These are phyloP conservation scores for Syritta pipiens DNA, from an alignment of 2,888 invertebrate genomes.

Conservation along the genomic window DNA sequence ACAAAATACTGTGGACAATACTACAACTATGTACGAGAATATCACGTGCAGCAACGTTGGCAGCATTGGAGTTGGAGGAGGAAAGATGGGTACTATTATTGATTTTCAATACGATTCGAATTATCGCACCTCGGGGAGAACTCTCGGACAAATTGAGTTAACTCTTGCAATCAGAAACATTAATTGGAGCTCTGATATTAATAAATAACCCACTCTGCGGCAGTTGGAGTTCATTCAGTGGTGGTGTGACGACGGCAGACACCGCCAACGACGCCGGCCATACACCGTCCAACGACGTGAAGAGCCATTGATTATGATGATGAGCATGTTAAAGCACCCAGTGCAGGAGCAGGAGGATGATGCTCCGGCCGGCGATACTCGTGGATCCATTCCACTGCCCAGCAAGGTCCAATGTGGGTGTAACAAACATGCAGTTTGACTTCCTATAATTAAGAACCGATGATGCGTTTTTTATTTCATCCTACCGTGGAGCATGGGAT, in stretches of 20 bases:
- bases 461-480: conserved; percentile 64
- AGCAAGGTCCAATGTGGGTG: too few relatives aligned
- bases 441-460: conserved; percentile 61
- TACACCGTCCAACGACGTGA: not conserved
- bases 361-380: too few relatives aligned
- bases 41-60: not conserved
- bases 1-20: conserved; percentile 1
- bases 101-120: conserved; percentile 67
- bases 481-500: conserved; percentile 15
- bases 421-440: not conserved
- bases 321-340: conserved; percentile 33
- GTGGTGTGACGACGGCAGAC: not conserved
- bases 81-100: conserved; percentile 37
- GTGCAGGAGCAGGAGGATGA: too few relatives aligned
- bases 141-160: conserved; percentile 65
- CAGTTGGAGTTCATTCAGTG: conserved; percentile 46
- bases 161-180: conserved; percentile 69
- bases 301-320: conserved; percentile 51
- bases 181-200: conserved; percentile 69
- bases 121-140: conserved; percentile 65
- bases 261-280: not conserved
- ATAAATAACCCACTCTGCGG: conserved; percentile 59
- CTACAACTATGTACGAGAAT: not conserved
- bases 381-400: too few relatives aligned
- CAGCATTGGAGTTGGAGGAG: not conserved